Evolutionary conservation across 2,113 vertebrate species (phyloP).

Genomic region (Phasianus colchicus): DNA sequence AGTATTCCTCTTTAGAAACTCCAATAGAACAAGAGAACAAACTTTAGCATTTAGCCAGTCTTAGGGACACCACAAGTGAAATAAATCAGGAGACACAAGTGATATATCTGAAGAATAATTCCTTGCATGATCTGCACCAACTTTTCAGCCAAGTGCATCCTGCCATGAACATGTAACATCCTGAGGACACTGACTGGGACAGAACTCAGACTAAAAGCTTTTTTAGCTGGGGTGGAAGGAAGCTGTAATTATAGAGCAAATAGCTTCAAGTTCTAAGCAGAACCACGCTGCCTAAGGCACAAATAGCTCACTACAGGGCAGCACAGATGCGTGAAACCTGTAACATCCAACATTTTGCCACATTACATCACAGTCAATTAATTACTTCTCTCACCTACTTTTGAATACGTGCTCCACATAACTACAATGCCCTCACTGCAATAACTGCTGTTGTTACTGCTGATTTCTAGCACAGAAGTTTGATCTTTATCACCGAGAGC

Average conservation of each 20-base stretch:
- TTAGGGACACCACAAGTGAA: not conserved
- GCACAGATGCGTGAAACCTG: accelerated
- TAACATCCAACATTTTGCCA: not conserved
- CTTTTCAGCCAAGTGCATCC: not conserved
- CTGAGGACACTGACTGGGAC: accelerated
- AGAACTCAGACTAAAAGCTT: not conserved
- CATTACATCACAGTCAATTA: accelerated
- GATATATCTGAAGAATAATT: not conserved
- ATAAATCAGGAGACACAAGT: not conserved
- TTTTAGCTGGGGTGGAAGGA: accelerated
- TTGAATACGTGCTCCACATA: not conserved
- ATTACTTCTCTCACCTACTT: not conserved
- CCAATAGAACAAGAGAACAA: not conserved
- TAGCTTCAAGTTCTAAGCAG: not conserved
- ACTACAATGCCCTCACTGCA: not conserved
- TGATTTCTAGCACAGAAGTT: not conserved
- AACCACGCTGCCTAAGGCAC: not conserved
- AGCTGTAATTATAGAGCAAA: not conserved
- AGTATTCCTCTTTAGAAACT: not conserved
- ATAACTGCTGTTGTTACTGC: not conserved
- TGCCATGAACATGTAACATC: accelerated
- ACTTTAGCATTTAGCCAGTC: not conserved
- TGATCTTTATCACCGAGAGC: not conserved
- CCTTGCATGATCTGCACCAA: not conserved
- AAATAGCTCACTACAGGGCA: accelerated